A percentile compares a stretch with the other conserved stretches of the same genome.
phyloP scores from a whole-genome alignment of 2,888 invertebrate species.

The Eupithecia insigniata region DNA sequence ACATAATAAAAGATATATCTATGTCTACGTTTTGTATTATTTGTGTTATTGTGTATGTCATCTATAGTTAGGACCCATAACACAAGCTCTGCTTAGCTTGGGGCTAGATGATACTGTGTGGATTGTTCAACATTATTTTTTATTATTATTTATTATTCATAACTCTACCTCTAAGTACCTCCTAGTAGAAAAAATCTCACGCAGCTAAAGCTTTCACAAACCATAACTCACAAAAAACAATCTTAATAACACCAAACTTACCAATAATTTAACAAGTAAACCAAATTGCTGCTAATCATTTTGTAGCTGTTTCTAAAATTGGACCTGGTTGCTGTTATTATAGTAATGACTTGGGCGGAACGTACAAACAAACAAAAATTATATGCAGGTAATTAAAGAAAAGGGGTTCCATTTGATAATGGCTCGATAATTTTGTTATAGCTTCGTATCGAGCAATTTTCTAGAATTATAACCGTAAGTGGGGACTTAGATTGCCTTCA shows the following conservation, averaged over 20 bases:
- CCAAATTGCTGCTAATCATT: slow-evolving; percentile 75
- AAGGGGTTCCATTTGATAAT: slow-evolving; percentile 80
- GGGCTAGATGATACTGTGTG: too few species aligned
- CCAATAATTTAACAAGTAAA: slow-evolving; percentile 67
- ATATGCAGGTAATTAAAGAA: slow-evolving; percentile 80
- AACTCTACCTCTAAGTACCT: background rate
- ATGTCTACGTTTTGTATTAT: too few species aligned
- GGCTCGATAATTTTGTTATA: slow-evolving; percentile 74
- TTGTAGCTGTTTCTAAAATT: slow-evolving; percentile 67
- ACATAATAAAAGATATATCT: too few species aligned
- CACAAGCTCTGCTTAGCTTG: too few species aligned
- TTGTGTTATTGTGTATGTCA: too few species aligned
- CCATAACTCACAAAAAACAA: slow-evolving; percentile 51
- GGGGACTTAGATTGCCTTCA: slow-evolving; percentile 67
- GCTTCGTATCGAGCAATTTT: slow-evolving; percentile 71
- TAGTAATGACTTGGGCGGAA: slow-evolving; percentile 72
- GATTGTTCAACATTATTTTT: too few species aligned
- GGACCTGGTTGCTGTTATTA: slow-evolving; percentile 70
- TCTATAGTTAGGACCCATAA: too few species aligned
- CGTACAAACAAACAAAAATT: slow-evolving; percentile 80
- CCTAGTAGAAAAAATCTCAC: slow-evolving; percentile 15
- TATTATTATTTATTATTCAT: too few species aligned
- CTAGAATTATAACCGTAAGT: slow-evolving; percentile 74
- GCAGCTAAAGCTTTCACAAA: slow-evolving; percentile 30
- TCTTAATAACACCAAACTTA: slow-evolving; percentile 67